These are phyloP conservation scores for Harlomillsia oculata DNA, from an alignment of 1,140 invertebrate species.

Conservation along the genomic window DNA sequence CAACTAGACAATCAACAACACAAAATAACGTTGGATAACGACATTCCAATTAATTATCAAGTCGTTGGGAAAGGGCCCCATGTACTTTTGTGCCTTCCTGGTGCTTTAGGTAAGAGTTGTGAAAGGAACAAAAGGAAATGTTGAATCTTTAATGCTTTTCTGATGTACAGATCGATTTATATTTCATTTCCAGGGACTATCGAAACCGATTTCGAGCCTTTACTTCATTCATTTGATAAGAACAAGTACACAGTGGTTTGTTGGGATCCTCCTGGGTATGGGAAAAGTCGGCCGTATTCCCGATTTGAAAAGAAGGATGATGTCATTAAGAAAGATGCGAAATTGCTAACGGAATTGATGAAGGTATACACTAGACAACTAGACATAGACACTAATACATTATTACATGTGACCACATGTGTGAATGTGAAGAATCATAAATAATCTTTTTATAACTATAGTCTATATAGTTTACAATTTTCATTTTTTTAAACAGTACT, in stretches of 20 bases:
- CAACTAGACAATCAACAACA: no score
- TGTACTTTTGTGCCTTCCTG: slow-evolving; percentile 17
- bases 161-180: not conserved
- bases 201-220: slow-evolving; percentile 15
- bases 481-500: not conserved
- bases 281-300: slow-evolving; percentile 20
- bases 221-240: not conserved
- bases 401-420: no score
- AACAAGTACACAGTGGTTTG: slow-evolving; percentile 7
- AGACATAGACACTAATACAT: no score
- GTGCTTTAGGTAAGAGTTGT: slow-evolving; percentile 20
- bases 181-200: slow-evolving; percentile 5
- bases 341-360: not conserved
- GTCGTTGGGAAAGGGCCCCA: slow-evolving; percentile 13
- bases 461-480: not conserved
- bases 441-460: not conserved
- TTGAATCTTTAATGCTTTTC: not conserved
- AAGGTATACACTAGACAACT: no score
- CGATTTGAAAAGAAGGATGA: not conserved
- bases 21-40: no score
- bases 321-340: not conserved
- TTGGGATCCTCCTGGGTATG: slow-evolving; percentile 23
- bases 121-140: not conserved
- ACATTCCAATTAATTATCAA: slow-evolving; percentile 14
- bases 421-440: not conserved